phyloP scores from a whole-genome alignment of 2,888 invertebrate genomes.

The Heterodera filipjevi region DNA sequence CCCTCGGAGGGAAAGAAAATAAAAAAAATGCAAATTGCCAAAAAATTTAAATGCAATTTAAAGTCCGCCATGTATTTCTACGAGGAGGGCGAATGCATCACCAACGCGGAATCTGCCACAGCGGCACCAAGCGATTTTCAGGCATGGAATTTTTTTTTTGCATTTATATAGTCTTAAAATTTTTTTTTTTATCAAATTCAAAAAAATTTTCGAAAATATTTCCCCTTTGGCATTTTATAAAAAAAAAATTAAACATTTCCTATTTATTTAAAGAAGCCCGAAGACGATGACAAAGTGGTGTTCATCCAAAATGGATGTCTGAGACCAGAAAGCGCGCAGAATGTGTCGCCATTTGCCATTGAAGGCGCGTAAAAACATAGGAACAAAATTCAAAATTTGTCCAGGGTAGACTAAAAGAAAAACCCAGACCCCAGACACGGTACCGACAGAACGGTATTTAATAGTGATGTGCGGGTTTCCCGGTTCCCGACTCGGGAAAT shows the following conservation, averaged over 20 bases:
- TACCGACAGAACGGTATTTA: too few relatives aligned
- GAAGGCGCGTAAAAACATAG: neutral
- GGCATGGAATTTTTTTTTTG: neutral
- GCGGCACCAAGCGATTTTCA: slow-evolving; percentile 47
- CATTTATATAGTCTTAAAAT: slow-evolving; percentile 23
- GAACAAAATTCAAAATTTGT: neutral
- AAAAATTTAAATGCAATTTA: slow-evolving; percentile 30
- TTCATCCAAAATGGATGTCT: slow-evolving; percentile 64
- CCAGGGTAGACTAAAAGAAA: neutral
- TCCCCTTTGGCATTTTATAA: too few relatives aligned
- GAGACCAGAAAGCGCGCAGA: neutral
- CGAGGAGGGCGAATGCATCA: slow-evolving; percentile 65
- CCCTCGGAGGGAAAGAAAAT: slow-evolving; percentile 1
- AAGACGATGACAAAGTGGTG: slow-evolving; percentile 55
- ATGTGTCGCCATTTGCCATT: neutral
- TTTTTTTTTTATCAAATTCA: slow-evolving; percentile 17
- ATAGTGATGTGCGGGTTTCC: too few relatives aligned
- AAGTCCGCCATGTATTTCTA: slow-evolving; percentile 65
- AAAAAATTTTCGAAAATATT: too few relatives aligned
- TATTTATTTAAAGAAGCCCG: slow-evolving; percentile 29
- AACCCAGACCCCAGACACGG: too few relatives aligned
- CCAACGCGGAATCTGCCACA: slow-evolving; percentile 60
- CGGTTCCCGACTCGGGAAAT: too few relatives aligned
- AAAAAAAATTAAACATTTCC: slow-evolving; percentile 9
- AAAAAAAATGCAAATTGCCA: neutral